These are phyloP conservation scores for Hemitrygon akajei DNA, from an alignment of 2,797 vertebrate genomes.

Conservation along the genomic window DNA sequence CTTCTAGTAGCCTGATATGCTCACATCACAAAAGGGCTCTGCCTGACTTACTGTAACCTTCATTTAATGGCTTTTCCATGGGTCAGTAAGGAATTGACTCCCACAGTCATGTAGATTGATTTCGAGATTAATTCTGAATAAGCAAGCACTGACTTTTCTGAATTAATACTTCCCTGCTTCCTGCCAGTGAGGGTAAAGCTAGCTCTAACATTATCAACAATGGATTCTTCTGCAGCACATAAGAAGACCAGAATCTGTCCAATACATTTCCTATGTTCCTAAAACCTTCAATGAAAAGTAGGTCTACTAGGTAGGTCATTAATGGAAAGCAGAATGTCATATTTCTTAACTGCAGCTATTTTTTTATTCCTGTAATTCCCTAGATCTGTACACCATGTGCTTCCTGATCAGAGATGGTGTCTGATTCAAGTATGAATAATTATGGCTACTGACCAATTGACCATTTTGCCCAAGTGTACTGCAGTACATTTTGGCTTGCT, in stretches of 20 bases:
- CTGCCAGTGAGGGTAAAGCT: neutral
- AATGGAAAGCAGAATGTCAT: neutral
- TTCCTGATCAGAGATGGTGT: neutral
- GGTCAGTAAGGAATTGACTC: neutral
- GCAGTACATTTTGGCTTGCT: neutral
- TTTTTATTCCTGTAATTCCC: neutral
- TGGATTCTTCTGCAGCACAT: neutral
- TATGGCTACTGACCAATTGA: neutral
- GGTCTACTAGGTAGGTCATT: neutral
- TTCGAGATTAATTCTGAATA: neutral
- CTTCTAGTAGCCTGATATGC: neutral
- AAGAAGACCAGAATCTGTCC: neutral
- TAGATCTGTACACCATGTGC: neutral
- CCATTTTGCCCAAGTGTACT: neutral
- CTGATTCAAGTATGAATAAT: neutral
- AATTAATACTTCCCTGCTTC: neutral
- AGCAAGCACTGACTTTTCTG: neutral
- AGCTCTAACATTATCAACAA: neutral
- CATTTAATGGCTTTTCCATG: too few species aligned
- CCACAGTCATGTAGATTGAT: neutral
- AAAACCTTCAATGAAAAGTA: neutral
- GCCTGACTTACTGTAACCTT: neutral
- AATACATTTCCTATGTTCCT: neutral
- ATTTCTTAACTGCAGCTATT: neutral
- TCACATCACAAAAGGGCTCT: neutral